Evolutionary conservation across 2,888 invertebrate genomes (phyloP), one percentile per base, ranked within the genome.

Genomic region (Bombylius major): DNA sequence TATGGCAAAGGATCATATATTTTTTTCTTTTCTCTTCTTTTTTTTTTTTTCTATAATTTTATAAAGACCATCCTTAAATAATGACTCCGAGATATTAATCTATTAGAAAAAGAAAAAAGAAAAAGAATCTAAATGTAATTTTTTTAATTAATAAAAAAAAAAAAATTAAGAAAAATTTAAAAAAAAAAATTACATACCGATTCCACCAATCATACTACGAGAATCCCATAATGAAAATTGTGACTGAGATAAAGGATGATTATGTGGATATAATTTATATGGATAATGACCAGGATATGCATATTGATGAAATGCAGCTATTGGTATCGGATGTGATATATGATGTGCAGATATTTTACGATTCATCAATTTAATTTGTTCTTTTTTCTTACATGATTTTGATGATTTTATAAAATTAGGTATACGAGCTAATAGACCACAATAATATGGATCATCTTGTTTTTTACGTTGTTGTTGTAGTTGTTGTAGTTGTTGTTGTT

Each of bases 381-480:
- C 51, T 47, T 53, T 53, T 49, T 56, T 61, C 47, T 70, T 72
- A 31, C 50, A 50, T 54, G 65, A 63, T 54, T 62, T 62, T 11
- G 76, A 74, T 66, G 78, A 76, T 68, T 82, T 82, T 47, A 80
- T 83, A 65, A 84, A 84, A 69, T 83, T 84, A 51, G 84, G 83
- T 58, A 84, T 82, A 58, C 84, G 78, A 45, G 84, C 84, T 62
- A 82, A 72, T 54, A 84, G 75, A 46, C 84, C 84, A 64, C 83
- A 83, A 65, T 84, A 84, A 69, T 84, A 84, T 12, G 84, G 84
- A 67, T 84, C 84, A 67, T 84, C 84, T 79, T 73, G 72, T 55
- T 73, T 71, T 51, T 72, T 71, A 32, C 72, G 70, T 56, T 69
- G 66, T 50, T 63, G 62, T 5, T 60, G 60, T 47, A 63, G 39